These are phyloP conservation scores for Epizoanthus illoricatus DNA, from an alignment of 92 coral and sea anemone genomes.

Conservation along the genomic window DNA sequence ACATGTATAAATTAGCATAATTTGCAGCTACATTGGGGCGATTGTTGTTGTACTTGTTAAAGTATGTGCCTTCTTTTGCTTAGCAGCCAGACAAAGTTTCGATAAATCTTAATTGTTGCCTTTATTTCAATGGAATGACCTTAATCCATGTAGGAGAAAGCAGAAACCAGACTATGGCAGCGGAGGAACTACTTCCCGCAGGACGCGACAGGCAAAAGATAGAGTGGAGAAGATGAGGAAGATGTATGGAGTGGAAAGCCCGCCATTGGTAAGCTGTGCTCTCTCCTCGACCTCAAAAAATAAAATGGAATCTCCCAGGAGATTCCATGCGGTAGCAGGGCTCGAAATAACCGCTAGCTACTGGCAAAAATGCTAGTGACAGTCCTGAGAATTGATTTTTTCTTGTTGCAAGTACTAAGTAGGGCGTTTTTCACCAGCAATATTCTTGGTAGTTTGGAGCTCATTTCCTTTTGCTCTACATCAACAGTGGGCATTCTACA, in stretches of 20 bases:
- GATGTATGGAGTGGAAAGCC: constrained; percentile 75
- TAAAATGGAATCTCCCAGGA: not conserved
- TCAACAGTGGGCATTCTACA: too few relatives aligned
- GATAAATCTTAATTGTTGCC: not conserved
- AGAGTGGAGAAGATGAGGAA: constrained; percentile 95
- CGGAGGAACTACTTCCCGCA: constrained; percentile 62
- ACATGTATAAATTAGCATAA: too few relatives aligned
- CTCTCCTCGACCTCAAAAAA: not conserved
- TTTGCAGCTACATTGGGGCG: too few relatives aligned
- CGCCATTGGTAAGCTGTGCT: constrained; percentile 52
- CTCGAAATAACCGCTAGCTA: not conserved
- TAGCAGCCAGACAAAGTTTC: too few relatives aligned
- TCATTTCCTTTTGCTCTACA: too few relatives aligned
- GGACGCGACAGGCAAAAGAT: constrained; percentile 79
- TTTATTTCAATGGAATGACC: not conserved
- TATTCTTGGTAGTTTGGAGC: too few relatives aligned
- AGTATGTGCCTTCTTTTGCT: too few relatives aligned
- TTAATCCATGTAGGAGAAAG: constrained; percentile 24
- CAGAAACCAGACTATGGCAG: constrained; percentile 43
- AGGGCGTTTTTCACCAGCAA: too few relatives aligned
- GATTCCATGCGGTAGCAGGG: not conserved
- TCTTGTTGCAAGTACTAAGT: too few relatives aligned
- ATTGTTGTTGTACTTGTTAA: too few relatives aligned
- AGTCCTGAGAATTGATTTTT: too few relatives aligned
- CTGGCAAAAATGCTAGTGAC: not conserved